Evolutionary conservation across 2,888 invertebrate genomes (phyloP).

Genomic region (Macrophya alboannulata): DNA sequence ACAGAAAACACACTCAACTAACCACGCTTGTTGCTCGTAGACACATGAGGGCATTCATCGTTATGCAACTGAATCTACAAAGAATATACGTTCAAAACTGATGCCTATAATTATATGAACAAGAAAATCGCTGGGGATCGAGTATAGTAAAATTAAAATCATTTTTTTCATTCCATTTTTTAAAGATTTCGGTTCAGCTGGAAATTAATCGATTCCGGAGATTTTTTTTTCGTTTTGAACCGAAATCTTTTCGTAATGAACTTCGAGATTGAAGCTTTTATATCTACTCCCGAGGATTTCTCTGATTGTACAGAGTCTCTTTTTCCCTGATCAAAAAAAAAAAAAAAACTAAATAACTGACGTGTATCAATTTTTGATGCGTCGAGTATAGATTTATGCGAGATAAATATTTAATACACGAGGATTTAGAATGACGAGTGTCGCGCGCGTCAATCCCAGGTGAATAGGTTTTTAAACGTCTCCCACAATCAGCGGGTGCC

Average conservation of each 20-base stretch:
- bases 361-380: background rate
- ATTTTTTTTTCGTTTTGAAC: background rate
- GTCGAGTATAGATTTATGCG: background rate
- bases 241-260: background rate
- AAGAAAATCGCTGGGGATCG: background rate
- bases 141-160: background rate
- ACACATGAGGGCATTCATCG: background rate
- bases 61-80: slow-evolving; percentile 16
- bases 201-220: background rate
- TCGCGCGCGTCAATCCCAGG: slow-evolving; percentile 58
- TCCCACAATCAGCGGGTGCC: slow-evolving; percentile 72
- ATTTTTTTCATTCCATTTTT: background rate
- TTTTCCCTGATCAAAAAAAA: background rate
- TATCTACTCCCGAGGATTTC: background rate
- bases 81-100: background rate
- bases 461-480: slow-evolving; percentile 61
- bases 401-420: slow-evolving; percentile 56
- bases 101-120: background rate
- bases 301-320: background rate
- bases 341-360: background rate
- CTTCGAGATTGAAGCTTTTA: background rate
- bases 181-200: background rate
- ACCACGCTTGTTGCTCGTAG: background rate
- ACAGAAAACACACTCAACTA: background rate
- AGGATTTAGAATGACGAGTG: slow-evolving; percentile 38